Evolutionary conservation across 92 coral and sea anemone species (phyloP).

Genomic region (Zoanthus sansibaricus): DNA sequence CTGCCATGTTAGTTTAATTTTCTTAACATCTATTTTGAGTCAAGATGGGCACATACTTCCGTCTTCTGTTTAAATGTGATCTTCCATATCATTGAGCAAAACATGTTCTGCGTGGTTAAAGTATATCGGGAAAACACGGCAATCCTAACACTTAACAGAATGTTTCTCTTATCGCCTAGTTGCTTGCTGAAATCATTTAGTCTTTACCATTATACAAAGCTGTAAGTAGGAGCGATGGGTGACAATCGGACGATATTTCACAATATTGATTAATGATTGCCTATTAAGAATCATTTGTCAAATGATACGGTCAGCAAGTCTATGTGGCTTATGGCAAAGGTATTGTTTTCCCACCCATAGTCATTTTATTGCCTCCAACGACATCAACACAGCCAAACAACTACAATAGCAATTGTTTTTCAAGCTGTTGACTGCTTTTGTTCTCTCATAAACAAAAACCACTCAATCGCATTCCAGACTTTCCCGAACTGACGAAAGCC

Average conservation of each 20-base stretch:
- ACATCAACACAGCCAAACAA: conserved; percentile 5
- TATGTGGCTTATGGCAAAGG: conserved; percentile 2
- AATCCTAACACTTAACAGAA: not conserved
- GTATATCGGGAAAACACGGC: not conserved
- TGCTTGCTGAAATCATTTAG: not conserved
- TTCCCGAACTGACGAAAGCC: not conserved
- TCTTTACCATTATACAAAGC: not conserved
- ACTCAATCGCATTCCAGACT: not conserved
- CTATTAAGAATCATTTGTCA: conserved; percentile 21
- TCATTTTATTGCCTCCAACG: not conserved
- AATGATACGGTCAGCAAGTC: conserved; percentile 8
- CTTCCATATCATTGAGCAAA: not conserved
- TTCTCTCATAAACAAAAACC: conserved; percentile 12
- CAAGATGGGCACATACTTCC: not conserved
- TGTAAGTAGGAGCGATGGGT: not conserved
- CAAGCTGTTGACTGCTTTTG: not conserved
- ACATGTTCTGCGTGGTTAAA: not conserved
- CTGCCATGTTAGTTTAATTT: not conserved
- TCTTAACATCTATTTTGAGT: not conserved
- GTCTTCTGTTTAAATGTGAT: conserved; percentile 11
- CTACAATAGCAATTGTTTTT: not conserved
- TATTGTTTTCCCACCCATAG: not conserved
- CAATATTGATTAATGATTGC: conserved; percentile 31
- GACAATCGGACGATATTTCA: not conserved
- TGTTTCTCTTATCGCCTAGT: not conserved